phyloP scores from a whole-genome alignment of 2,888 invertebrate species.

The Trisateles emortualis region DNA sequence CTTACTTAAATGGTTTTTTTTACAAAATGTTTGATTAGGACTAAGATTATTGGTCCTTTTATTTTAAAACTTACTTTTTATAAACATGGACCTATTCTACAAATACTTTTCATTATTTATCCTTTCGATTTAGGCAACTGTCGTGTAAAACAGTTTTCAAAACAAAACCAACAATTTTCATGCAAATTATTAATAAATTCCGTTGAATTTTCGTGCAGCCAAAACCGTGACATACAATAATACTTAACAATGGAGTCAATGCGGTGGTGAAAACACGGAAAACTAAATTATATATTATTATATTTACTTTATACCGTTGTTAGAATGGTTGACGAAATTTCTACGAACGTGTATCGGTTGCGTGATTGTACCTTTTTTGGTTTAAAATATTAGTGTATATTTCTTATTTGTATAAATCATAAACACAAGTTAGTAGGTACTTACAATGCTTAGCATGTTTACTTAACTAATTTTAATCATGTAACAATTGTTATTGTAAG shows the following conservation, averaged over 20 bases:
- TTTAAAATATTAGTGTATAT: not conserved
- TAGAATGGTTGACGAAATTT: constrained; percentile 17
- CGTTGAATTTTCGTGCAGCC: constrained; percentile 8
- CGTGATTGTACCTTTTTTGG: constrained; percentile 19
- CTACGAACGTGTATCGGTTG: constrained; percentile 22
- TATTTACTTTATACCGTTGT: constrained; percentile 15
- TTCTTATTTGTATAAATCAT: too few relatives aligned
- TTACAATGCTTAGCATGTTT: too few relatives aligned
- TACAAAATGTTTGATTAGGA: too few relatives aligned
- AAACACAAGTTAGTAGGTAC: too few relatives aligned
- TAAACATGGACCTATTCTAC: too few relatives aligned
- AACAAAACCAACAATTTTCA: constrained; percentile 4
- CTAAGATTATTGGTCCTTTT: too few relatives aligned
- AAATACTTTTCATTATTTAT: constrained; percentile 10
- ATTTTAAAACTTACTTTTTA: too few relatives aligned
- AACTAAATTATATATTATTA: constrained; percentile 7
- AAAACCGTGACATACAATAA: constrained; percentile 4
- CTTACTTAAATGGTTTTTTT: too few relatives aligned
- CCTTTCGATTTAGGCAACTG: not conserved
- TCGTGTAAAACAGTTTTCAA: constrained; percentile 4
- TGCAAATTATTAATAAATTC: constrained; percentile 8
- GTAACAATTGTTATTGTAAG: too few relatives aligned
- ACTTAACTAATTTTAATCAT: too few relatives aligned
- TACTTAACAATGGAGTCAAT: constrained; percentile 1
- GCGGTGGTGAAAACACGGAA: constrained; percentile 16